Conservation (phyloP, 2,113 vertebrate species). For the Scomber colias region DNA sequence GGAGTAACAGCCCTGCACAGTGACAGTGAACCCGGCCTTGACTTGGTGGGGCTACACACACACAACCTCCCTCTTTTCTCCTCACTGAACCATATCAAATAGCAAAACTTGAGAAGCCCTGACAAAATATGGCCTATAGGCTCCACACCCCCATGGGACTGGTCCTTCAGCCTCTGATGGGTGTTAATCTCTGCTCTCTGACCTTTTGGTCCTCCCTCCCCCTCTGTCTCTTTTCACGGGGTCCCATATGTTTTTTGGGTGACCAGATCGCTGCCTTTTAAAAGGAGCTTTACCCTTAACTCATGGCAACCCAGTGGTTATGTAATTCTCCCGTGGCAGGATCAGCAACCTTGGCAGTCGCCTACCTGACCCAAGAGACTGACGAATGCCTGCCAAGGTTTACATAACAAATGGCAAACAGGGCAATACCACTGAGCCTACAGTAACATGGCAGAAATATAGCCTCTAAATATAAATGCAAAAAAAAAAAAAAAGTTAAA, state of each 20-base stretch:
- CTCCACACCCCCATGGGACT: conserved; percentile 29
- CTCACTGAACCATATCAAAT: conserved; percentile 49
- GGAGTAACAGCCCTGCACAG: conserved; percentile 62
- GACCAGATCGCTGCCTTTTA: conserved; percentile 49
- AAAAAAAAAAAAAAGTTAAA: background rate
- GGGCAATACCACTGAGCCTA: conserved; percentile 40
- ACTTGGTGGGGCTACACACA: conserved; percentile 46
- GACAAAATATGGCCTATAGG: conserved; percentile 55
- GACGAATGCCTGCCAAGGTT: conserved; percentile 66
- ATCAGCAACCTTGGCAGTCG: conserved; percentile 73
- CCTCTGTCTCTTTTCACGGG: conserved; percentile 1
- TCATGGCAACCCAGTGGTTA: conserved; percentile 61
- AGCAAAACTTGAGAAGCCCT: conserved; percentile 66
- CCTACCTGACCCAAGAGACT: conserved; percentile 68
- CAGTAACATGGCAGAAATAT: conserved; percentile 20
- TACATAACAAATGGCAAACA: conserved; percentile 78
- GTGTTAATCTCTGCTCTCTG: conserved; percentile 61
- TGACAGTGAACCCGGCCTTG: conserved; percentile 75
- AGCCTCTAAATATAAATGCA: conserved; percentile 1
- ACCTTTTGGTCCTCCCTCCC: conserved; percentile 35
- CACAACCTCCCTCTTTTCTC: conserved; percentile 30
- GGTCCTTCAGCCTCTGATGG: conserved; percentile 28
- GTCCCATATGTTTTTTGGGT: conserved; percentile 53
- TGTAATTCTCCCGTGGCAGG: conserved; percentile 69
- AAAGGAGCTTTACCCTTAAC: conserved; percentile 47